These are phyloP conservation scores for Nemapogon koenigi DNA, from an alignment of 2,888 invertebrate species.

Conservation along the genomic window DNA sequence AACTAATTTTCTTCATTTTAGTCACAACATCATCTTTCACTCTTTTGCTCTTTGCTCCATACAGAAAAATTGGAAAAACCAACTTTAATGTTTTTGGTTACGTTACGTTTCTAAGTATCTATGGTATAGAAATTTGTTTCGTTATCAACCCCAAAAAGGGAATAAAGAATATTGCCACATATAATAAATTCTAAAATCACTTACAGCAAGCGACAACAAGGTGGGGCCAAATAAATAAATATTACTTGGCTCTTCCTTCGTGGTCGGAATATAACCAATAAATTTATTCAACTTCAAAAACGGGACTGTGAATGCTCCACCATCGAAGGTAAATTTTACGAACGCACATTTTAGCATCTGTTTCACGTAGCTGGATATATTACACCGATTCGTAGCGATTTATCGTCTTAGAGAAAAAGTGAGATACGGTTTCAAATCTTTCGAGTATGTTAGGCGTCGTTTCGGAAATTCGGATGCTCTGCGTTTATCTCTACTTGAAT, in stretches of 20 bases:
- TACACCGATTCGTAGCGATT: slow-evolving; percentile 10
- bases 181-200: slow-evolving; percentile 4
- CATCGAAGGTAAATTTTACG: slow-evolving; percentile 7
- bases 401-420: slow-evolving; percentile 9
- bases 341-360: slow-evolving; percentile 10
- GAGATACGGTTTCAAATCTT: slow-evolving; percentile 10
- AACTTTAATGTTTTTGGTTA: no score
- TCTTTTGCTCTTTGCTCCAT: no score
- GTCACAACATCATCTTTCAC: no score
- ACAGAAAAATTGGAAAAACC: no score
- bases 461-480: no score
- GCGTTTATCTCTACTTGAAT: no score
- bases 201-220: background rate
- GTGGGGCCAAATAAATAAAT: slow-evolving; percentile 7
- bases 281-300: slow-evolving; percentile 4
- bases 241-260: slow-evolving; percentile 1
- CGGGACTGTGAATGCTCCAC: background rate
- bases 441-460: no score
- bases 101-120: no score
- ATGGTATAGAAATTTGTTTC: no score
- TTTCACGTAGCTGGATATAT: slow-evolving; percentile 8
- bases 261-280: slow-evolving; percentile 2
- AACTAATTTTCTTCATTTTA: no score
- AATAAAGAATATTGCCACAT: no score
- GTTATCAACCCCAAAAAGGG: no score